Percentiles rank a stretch among this genome's conserved stretches.
Conservation (phyloP, 2,113 vertebrate species). For the Taurulus bubalis region DNA sequence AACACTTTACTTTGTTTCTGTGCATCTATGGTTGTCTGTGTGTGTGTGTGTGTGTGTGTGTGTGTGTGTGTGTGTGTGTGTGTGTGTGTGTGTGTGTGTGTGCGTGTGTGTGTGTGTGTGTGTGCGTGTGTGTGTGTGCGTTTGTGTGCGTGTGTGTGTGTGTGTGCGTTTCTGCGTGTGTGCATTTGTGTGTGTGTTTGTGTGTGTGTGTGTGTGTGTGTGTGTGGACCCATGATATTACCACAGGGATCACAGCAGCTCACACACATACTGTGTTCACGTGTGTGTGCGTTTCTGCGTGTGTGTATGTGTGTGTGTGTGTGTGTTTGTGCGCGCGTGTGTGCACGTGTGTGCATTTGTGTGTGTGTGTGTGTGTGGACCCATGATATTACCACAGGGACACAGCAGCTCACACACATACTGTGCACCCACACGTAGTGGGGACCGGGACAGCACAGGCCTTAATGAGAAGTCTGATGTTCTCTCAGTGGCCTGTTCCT, state of each 20-base stretch:
- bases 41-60: no score
- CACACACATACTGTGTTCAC: slow-evolving; percentile 22
- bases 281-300: no score
- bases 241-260: slow-evolving; percentile 40
- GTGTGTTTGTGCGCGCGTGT: neutral
- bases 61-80: no score
- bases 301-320: slow-evolving; percentile 3
- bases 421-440: slow-evolving; percentile 9
- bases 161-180: no score
- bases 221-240: slow-evolving; percentile 51
- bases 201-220: slow-evolving; percentile 5
- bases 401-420: slow-evolving; percentile 2
- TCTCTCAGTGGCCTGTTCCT: slow-evolving; percentile 69
- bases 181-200: neutral
- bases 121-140: no score
- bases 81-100: no score
- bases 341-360: slow-evolving; percentile 1
- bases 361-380: slow-evolving; percentile 31
- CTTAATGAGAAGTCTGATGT: slow-evolving; percentile 76
- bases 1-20: slow-evolving; percentile 63
- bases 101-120: no score
- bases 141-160: no score
- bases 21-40: slow-evolving; percentile 33
- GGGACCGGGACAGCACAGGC: slow-evolving; percentile 55
- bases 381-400: slow-evolving; percentile 60